These are phyloP conservation scores for Anabacerthia variegaticeps DNA, from an alignment of 2,797 vertebrate species.

Conservation along the genomic window DNA sequence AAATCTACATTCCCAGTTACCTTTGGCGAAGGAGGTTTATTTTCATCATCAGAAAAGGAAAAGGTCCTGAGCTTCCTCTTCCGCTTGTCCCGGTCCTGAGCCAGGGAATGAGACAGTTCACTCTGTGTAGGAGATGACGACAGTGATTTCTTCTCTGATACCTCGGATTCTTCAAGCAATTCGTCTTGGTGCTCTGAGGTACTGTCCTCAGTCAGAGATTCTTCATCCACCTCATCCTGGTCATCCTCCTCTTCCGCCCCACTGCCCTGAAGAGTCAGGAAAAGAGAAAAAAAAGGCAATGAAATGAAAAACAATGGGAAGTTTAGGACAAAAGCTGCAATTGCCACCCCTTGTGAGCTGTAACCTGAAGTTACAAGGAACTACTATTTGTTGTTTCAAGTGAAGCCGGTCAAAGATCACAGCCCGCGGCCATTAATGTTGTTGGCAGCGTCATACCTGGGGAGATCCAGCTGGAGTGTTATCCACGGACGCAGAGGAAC, in stretches of 20 bases:
- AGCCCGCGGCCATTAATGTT: fast-evolving
- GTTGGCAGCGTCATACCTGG: slow-evolving; percentile 81
- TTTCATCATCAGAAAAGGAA: slow-evolving; percentile 93
- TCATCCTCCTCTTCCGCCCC: slow-evolving; percentile 93
- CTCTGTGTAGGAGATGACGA: slow-evolving; percentile 85
- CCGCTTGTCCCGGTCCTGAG: slow-evolving; percentile 72
- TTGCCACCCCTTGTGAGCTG: not conserved
- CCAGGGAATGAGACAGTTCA: slow-evolving; percentile 73
- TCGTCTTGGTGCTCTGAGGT: slow-evolving; percentile 93
- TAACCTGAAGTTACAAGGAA: not conserved
- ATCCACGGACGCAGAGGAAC: slow-evolving; percentile 91
- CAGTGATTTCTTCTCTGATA: slow-evolving; percentile 90
- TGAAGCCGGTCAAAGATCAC: not conserved
- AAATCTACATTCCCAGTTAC: slow-evolving; percentile 66
- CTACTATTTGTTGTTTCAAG: not conserved
- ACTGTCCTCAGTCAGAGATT: slow-evolving; percentile 92
- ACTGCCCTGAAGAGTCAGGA: slow-evolving; percentile 82
- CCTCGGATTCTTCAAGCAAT: slow-evolving; percentile 92
- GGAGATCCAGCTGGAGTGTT: slow-evolving; percentile 96
- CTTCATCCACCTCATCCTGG: slow-evolving; percentile 85
- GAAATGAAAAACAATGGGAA: not conserved
- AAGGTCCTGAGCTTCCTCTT: slow-evolving; percentile 88
- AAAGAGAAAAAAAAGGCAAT: not conserved
- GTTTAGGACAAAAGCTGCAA: not conserved
- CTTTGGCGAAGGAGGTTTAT: slow-evolving; percentile 93